Evolutionary conservation across 2,888 invertebrate genomes (phyloP).

Genomic region (Clanis bilineata): DNA sequence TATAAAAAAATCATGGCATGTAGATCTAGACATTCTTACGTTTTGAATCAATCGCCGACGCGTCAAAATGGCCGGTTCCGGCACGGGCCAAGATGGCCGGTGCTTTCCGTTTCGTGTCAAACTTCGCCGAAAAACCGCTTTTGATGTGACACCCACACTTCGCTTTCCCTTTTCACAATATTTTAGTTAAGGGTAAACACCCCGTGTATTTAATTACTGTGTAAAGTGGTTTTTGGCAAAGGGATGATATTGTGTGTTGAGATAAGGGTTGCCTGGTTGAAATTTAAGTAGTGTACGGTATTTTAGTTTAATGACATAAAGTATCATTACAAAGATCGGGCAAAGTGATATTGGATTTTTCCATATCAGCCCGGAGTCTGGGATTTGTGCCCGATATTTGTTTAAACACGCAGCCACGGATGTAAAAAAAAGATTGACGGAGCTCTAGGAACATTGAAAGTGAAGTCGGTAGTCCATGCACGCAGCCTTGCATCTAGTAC

Average conservation of each 20-base stretch:
- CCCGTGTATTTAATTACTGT: conserved; percentile 1
- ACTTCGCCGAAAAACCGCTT: conserved; percentile 50
- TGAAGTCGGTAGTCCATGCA: too few relatives aligned
- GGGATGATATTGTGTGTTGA: not conserved
- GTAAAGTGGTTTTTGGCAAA: conserved; percentile 1
- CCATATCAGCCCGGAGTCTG: too few relatives aligned
- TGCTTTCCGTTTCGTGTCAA: conserved; percentile 68
- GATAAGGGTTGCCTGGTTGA: not conserved
- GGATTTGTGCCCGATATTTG: too few relatives aligned
- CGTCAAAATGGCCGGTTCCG: conserved; percentile 77
- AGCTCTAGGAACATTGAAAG: too few relatives aligned
- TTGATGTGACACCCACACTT: conserved; percentile 44
- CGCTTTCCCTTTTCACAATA: conserved; percentile 20
- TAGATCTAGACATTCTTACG: conserved; percentile 41
- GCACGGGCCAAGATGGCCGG: conserved; percentile 67
- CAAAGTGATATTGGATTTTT: too few relatives aligned
- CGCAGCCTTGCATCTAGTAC: too few relatives aligned
- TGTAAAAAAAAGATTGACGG: too few relatives aligned
- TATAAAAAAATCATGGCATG: too few relatives aligned
- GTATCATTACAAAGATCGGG: too few relatives aligned
- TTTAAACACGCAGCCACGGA: too few relatives aligned
- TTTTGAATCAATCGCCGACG: conserved; percentile 66
- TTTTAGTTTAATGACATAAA: not conserved
- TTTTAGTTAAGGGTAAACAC: conserved; percentile 11
- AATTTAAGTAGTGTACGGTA: not conserved